Conservation (phyloP, 2,113 vertebrate genomes). For the Etia nguti region DNA sequence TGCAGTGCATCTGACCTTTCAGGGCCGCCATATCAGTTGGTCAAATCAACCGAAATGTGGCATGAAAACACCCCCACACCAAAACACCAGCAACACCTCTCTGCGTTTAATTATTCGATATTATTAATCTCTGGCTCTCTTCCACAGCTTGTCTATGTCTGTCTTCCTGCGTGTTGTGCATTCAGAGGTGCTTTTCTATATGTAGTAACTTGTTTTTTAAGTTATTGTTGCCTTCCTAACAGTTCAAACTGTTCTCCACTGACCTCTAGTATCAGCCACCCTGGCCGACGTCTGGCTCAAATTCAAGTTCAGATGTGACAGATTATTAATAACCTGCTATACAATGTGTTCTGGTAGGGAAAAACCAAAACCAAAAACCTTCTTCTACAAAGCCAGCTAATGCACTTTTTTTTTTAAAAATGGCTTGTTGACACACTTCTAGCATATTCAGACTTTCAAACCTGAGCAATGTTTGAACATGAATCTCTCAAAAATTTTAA, state of each 20-base stretch:
- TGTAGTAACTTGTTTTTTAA: neutral
- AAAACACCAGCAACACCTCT: neutral
- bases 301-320: neutral
- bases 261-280: neutral
- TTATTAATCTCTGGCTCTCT: neutral
- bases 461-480: neutral
- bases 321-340: neutral
- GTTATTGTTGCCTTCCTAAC: neutral
- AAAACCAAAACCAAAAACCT: neutral
- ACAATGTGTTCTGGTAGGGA: neutral
- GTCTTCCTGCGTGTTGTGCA: neutral
- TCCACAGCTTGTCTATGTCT: neutral
- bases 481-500: fast-evolving
- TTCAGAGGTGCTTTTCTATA: neutral
- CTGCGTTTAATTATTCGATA: neutral
- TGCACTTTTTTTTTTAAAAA: neutral
- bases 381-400: neutral
- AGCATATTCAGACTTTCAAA: neutral
- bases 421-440: neutral
- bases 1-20: neutral
- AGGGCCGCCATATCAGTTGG: neutral
- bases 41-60: neutral
- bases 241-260: neutral
- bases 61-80: neutral
- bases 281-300: neutral